Evolutionary conservation across 2,888 invertebrate genomes (phyloP), one percentile per base, ranked within the genome.

Genomic region (Apotomis turbidana): DNA sequence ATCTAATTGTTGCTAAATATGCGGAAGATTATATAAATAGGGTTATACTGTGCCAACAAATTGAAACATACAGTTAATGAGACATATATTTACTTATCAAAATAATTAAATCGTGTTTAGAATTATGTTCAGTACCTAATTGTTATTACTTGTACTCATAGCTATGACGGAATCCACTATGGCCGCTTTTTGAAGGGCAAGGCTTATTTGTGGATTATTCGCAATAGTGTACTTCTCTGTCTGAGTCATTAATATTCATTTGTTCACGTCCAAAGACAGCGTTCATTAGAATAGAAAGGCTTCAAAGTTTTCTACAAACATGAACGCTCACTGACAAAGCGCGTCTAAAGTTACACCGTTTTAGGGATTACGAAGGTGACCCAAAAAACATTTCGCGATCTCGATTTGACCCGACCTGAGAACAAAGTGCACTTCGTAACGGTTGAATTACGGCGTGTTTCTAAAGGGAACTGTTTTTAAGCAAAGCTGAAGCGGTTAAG

Each of bases 401-500:
- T 44, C 63, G 52, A 59, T 64, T 36, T 63, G 52, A 44, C 52
- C 36, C 52, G 36, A 54, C 46, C 54, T 59, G 55, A 15, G 27
- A 15, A 59, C 5, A 54, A 51, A 58, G 51, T 57, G 55, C 49
- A 61, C 44, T 46, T 13, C 4, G 46, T 27, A 59, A 67, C 27
- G 10, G 49, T 58, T n/a, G 67, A 67, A 46, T 9, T 38, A 36
- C 49, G 41, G 10, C 38, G 38, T 58, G 38, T 63, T 62, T 58
- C 41, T 46, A 52, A 62, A 41, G 52, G 27, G 41, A 71, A 71
- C 41, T 13, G 71, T 71, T 62, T 68, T 68, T 41, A 61, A 68
- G 27, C 44, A 62, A 44, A n/a, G 68, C 46, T 62, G 54, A 13
- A 62, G 67, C 67, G 4, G 67, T 51, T 41, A 57, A 57, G 60